These are phyloP conservation scores for Protonemura montana DNA, from an alignment of 2,888 invertebrate genomes.

Conservation along the genomic window DNA sequence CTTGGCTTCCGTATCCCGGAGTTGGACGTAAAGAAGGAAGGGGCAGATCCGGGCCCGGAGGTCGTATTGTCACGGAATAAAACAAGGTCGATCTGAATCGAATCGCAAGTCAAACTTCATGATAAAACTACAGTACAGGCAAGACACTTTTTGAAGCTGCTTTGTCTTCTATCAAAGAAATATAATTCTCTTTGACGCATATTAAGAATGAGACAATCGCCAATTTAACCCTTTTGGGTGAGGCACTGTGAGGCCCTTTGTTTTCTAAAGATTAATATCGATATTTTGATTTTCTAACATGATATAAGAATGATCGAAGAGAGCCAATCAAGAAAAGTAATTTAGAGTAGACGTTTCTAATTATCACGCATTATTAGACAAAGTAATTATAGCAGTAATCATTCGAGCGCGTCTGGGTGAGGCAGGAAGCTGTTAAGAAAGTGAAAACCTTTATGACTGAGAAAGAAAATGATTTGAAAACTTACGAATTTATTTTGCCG, in stretches of 20 bases:
- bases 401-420: not conserved
- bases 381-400: not conserved
- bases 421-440: not conserved
- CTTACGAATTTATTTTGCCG: not conserved
- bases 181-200: not conserved
- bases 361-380: conserved; percentile 12
- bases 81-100: not conserved
- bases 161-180: not conserved
- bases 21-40: not conserved
- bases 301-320: not conserved
- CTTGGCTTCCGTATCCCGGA: not conserved
- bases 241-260: not conserved
- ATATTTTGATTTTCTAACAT: not conserved
- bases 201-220: not conserved
- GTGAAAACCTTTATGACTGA: not conserved
- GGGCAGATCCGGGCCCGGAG: not conserved
- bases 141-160: not conserved
- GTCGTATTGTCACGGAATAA: not conserved
- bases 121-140: not conserved
- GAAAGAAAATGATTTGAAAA: not conserved
- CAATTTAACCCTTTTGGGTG: not conserved
- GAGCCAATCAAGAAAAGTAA: not conserved
- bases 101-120: not conserved
- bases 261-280: not conserved
- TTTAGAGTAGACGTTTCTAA: not conserved